A percentile compares a stretch with the other conserved stretches of the same genome.
Conservation (phyloP, 2,797 vertebrate species). For the Glossophaga mutica region DNA sequence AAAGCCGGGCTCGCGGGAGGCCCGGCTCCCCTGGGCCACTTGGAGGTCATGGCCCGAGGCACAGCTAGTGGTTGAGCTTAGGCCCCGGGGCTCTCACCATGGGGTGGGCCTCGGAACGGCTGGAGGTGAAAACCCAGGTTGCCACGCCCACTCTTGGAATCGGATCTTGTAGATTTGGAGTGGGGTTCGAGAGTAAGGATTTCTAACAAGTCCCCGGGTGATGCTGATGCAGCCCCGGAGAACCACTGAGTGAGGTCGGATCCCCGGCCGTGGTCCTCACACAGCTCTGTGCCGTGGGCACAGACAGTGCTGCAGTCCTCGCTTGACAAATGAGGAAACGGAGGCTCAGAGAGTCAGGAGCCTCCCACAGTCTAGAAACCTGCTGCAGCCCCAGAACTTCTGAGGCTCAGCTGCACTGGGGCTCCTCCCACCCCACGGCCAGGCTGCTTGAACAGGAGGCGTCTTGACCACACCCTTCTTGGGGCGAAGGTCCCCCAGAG, state of each 20-base stretch:
- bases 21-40: not conserved
- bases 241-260: not conserved
- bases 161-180: not conserved
- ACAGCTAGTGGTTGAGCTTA: not conserved
- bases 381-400: not conserved
- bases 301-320: not conserved
- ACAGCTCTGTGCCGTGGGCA: not conserved
- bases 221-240: not conserved
- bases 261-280: not conserved
- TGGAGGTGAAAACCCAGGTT: not conserved
- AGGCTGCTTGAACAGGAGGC: not conserved
- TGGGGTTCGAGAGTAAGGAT: not conserved
- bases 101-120: rapidly evolving
- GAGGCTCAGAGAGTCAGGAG: not conserved
- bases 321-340: not conserved
- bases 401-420: not conserved
- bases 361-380: not conserved
- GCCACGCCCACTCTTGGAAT: rapidly evolving
- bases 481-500: not conserved
- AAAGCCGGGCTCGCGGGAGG: not conserved
- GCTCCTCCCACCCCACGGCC: not conserved
- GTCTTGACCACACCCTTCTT: rapidly evolving
- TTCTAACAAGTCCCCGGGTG: not conserved
- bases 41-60: too few relatives aligned
- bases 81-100: not conserved